These are phyloP conservation scores for Liasis olivaceus DNA, from an alignment of 2,797 vertebrate genomes.

Conservation along the genomic window DNA sequence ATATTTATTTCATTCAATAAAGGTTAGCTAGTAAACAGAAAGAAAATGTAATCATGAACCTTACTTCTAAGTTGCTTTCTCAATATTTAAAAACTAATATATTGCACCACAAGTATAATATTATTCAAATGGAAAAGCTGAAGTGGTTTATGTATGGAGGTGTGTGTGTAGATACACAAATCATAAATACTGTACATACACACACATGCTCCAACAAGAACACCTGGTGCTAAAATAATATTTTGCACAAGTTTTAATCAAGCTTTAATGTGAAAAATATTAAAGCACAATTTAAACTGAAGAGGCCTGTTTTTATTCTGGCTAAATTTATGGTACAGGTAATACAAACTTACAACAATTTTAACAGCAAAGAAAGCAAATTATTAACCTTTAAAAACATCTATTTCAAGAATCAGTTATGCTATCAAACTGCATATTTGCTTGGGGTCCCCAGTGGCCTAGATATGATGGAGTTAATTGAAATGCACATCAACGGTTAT, in stretches of 20 bases:
- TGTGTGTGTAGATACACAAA: not conserved
- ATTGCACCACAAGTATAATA: not conserved
- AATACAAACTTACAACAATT: not conserved
- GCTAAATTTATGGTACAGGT: not conserved
- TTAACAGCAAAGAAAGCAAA: not conserved
- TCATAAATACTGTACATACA: not conserved
- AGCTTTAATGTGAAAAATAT: not conserved
- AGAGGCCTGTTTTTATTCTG: not conserved
- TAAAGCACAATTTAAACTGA: not conserved
- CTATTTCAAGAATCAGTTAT: not conserved
- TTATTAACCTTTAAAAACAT: not conserved
- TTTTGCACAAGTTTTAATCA: not conserved
- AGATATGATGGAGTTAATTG: not conserved
- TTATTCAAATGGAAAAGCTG: conserved; percentile 1
- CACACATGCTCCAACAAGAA: not conserved
- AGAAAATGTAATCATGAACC: not conserved
- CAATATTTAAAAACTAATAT: not conserved
- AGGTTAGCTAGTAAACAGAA: not conserved
- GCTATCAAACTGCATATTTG: not conserved
- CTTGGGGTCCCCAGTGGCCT: not conserved
- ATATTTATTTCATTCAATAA: not conserved
- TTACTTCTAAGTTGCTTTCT: not conserved
- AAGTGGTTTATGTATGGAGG: not conserved
- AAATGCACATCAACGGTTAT: too few relatives aligned
- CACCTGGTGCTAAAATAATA: not conserved